Evolutionary conservation across 2,888 invertebrate genomes (phyloP).

Genomic region (Pollenia labialis): DNA sequence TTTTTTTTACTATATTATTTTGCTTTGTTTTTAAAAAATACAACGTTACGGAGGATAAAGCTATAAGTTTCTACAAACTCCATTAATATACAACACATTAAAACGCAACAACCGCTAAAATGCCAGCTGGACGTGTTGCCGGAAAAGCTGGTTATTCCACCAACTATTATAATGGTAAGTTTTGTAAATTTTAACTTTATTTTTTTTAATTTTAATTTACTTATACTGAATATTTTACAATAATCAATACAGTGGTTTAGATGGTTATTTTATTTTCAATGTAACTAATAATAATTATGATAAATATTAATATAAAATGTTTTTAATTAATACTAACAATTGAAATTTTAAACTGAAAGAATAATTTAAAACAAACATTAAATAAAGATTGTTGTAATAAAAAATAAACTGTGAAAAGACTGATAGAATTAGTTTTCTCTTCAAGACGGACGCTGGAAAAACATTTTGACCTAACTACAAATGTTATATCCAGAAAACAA

Average conservation of each 20-base stretch:
- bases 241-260: conserved; percentile 32
- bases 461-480: no score
- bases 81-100: conserved; percentile 9
- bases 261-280: conserved; percentile 13
- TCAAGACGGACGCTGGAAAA: no score
- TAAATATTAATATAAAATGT: not conserved
- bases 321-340: no score
- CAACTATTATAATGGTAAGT: conserved; percentile 83
- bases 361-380: no score
- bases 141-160: conserved; percentile 84
- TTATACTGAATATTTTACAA: not conserved
- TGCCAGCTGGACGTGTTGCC: conserved; percentile 84
- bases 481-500: no score
- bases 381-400: no score
- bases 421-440: no score
- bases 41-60: conserved; percentile 18
- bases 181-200: conserved; percentile 18
- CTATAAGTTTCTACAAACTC: not conserved
- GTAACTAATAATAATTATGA: conserved; percentile 10
- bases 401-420: no score
- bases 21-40: conserved; percentile 1
- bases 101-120: conserved; percentile 73
- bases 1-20: conserved; percentile 41
- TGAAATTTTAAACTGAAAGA: no score
- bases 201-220: conserved; percentile 8